These are phyloP conservation scores for Peucedramus taeniatus DNA, from an alignment of 2,113 vertebrate species.

Conservation along the genomic window DNA sequence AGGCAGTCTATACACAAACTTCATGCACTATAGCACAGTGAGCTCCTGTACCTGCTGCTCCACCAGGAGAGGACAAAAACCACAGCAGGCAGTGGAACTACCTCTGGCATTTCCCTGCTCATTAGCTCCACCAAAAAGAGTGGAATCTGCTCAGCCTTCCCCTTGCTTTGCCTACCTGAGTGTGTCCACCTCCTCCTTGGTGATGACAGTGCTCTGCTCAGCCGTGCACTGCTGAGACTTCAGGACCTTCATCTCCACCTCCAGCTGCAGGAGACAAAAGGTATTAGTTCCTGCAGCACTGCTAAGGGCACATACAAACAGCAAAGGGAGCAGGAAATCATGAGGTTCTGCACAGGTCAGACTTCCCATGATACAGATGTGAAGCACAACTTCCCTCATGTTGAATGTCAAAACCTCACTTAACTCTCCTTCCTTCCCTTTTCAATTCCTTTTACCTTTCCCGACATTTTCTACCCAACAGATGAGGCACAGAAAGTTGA, in stretches of 20 bases:
- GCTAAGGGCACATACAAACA: accelerated
- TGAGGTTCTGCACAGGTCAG: background rate
- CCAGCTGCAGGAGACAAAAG: conserved; percentile 61
- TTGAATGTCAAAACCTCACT: background rate
- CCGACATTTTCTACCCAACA: background rate
- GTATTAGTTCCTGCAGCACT: background rate
- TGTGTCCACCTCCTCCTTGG: conserved; percentile 60
- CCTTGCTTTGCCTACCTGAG: conserved; percentile 70
- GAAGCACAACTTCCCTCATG: background rate
- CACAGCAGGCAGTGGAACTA: background rate
- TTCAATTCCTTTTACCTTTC: background rate
- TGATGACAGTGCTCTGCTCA: conserved; percentile 57
- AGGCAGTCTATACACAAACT: accelerated
- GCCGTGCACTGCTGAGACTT: conserved; percentile 57
- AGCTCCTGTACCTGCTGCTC: background rate
- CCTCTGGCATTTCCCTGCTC: background rate
- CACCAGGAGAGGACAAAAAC: background rate
- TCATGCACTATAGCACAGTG: accelerated
- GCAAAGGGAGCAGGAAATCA: background rate
- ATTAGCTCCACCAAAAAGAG: background rate
- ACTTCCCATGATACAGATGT: accelerated
- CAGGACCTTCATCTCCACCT: conserved; percentile 74
- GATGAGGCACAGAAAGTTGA: background rate
- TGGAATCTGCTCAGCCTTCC: background rate
- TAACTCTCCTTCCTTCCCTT: background rate